Evolutionary conservation across 2,113 vertebrate species (phyloP), one percentile per base, ranked within the genome.

Genomic region (Tichodroma muraria): DNA sequence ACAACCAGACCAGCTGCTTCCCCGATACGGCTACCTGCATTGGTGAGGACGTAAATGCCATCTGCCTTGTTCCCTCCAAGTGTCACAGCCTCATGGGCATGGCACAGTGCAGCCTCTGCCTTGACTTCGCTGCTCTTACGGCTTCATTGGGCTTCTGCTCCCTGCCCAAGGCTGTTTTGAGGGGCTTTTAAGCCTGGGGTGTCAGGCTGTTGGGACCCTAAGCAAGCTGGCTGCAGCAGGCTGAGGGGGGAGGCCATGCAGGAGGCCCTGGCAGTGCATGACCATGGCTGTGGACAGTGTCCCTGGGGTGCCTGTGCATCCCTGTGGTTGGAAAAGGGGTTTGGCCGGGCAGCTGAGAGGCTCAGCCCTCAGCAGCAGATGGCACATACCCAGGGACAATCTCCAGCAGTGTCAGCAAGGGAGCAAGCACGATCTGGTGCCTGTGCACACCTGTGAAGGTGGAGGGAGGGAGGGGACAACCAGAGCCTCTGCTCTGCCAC

Each of bases 361-460:
- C 42, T 85, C 30, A 59, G 65, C 35, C 54, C 3, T 1, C 45
- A 40, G 30, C 31, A 53, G 20, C 8, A 35, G 17, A 56, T 15
- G 24, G 7, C 25, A 7, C 3, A 1, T 16, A 40, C 23, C 47
- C 49, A 8, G 15, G 22, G 8, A 30, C 38, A 7, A 24, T 15
- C 40, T 50, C 38, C 59, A 37, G 49, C 54, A 17, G 25, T 9
- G n/a, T 30, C 0, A 0, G 40, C 38, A 13, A 44, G 42, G 49
- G 10, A 59, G 13, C 4, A 2, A 31, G 57, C 4, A 4, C 0
- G 0, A 10, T 8, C 19, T 0, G 6, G 22, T 53, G 71, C 38
- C 64, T 45, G 28, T 53, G 56, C 25, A 5, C 4, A 20, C 33
- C 21, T 8, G 21, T 4, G 3, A 64, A 40, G 53, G 45, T 18